A percentile compares a stretch with the other conserved stretches of the same genome.
phyloP scores from a whole-genome alignment of 2,113 vertebrate genomes.

The Campylomormyrus numenius region DNA sequence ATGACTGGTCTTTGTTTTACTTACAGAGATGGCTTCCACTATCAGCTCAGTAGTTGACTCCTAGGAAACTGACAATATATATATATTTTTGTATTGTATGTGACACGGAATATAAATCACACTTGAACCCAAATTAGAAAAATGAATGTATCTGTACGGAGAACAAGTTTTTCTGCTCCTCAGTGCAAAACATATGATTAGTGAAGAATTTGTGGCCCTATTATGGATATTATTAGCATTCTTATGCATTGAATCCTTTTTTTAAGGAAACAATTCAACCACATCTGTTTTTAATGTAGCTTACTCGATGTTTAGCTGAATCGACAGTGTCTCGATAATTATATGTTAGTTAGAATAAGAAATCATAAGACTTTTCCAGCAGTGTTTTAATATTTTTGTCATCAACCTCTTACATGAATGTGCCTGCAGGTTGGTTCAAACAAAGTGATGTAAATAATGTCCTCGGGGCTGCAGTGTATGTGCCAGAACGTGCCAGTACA shows the following conservation, averaged over 20 bases:
- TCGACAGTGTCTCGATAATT: slow-evolving; percentile 30
- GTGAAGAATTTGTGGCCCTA: slow-evolving; percentile 18
- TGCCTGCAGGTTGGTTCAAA: not conserved
- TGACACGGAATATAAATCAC: not conserved
- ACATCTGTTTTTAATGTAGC: slow-evolving; percentile 37
- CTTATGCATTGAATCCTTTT: slow-evolving; percentile 16
- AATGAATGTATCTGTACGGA: not conserved
- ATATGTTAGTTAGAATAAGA: slow-evolving; percentile 17
- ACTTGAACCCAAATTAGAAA: slow-evolving; percentile 7
- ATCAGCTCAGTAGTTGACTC: not conserved
- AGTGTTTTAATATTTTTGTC: slow-evolving; percentile 5
- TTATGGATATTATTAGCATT: slow-evolving; percentile 22
- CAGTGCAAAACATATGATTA: slow-evolving; percentile 30
- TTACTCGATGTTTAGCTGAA: slow-evolving; percentile 8
- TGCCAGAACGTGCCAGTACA: not conserved
- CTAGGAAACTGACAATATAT: not conserved
- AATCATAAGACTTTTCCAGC: slow-evolving; percentile 18
- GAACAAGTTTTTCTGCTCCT: slow-evolving; percentile 9
- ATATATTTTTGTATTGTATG: not conserved
- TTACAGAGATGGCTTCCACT: not conserved
- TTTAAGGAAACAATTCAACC: slow-evolving; percentile 26
- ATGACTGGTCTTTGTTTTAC: not conserved
- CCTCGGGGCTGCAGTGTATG: not conserved
- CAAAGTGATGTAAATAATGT: not conserved
- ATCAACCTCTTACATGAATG: not conserved